These are phyloP conservation scores for Siniperca undulata DNA, from an alignment of 2,797 vertebrate species.

Conservation along the genomic window DNA sequence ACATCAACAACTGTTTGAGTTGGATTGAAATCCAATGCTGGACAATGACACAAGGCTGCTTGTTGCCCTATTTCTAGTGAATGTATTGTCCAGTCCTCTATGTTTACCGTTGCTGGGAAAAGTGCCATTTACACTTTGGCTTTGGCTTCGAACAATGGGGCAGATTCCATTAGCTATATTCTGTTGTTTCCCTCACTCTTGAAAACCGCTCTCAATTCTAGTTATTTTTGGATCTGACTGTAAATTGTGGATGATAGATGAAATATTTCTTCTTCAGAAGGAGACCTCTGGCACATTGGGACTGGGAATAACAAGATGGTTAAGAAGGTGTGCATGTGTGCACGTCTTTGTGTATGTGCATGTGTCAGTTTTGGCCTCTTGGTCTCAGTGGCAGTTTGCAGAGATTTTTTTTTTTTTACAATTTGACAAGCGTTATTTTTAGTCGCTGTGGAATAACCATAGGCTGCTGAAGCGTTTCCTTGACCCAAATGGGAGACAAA, in stretches of 20 bases:
- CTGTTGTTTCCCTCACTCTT: slow-evolving; percentile 79
- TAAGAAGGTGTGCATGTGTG: slow-evolving; percentile 41
- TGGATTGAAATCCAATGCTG: slow-evolving; percentile 67
- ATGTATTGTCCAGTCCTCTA: slow-evolving; percentile 75
- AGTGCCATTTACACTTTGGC: slow-evolving; percentile 79
- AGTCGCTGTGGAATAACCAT: slow-evolving; percentile 57
- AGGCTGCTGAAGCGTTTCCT: slow-evolving; percentile 60
- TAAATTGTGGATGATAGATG: slow-evolving; percentile 70
- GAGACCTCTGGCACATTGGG: slow-evolving; percentile 47
- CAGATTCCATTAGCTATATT: slow-evolving; percentile 80
- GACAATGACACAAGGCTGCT: slow-evolving; percentile 74
- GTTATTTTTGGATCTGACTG: slow-evolving; percentile 75
- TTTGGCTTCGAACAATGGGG: slow-evolving; percentile 79
- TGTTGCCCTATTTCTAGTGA: slow-evolving; percentile 74
- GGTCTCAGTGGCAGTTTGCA: slow-evolving; percentile 51
- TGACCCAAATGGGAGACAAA: slow-evolving; percentile 63
- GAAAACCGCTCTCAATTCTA: slow-evolving; percentile 64
- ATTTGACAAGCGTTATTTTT: slow-evolving; percentile 77
- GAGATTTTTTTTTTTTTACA: slow-evolving; percentile 33
- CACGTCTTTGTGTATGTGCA: slow-evolving; percentile 3
- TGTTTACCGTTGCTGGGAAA: slow-evolving; percentile 80
- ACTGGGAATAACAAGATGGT: slow-evolving; percentile 33
- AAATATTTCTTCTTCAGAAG: slow-evolving; percentile 62
- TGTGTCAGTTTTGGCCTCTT: slow-evolving; percentile 36
- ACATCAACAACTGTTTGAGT: slow-evolving; percentile 65